A percentile compares a stretch with the other conserved stretches of the same genome.
These are phyloP conservation scores for Proctacanthus coquilletti DNA, from an alignment of 1,140 invertebrate genomes.

Conservation along the genomic window DNA sequence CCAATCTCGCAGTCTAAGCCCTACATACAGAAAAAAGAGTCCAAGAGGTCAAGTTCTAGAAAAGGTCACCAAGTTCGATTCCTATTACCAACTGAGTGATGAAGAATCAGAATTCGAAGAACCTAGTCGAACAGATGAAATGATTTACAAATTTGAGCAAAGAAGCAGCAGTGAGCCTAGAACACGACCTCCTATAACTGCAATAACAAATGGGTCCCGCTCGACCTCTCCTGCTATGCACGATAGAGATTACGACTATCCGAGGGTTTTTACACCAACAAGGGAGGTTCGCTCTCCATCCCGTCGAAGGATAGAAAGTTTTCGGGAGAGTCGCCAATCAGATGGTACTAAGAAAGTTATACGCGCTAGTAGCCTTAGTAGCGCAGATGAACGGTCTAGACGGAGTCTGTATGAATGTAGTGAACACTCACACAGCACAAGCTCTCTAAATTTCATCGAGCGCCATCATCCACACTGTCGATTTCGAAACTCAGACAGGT, in stretches of 20 bases:
- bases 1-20: constrained; percentile 21
- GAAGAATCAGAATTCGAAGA: constrained; percentile 13
- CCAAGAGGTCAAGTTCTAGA: constrained; percentile 20
- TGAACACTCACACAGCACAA: constrained; percentile 24
- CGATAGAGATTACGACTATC: not conserved
- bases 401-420: constrained; percentile 21
- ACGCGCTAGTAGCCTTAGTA: constrained; percentile 45
- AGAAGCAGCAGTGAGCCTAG: constrained; percentile 9
- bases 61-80: constrained; percentile 30
- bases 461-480: constrained; percentile 24
- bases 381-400: constrained; percentile 30
- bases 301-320: constrained; percentile 41
- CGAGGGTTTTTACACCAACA: constrained; percentile 28
- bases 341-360: constrained; percentile 28
- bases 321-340: constrained; percentile 18
- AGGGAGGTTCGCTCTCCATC: constrained; percentile 46
- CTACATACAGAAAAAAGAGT: constrained; percentile 12
- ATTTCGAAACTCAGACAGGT: constrained; percentile 60
- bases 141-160: constrained; percentile 24
- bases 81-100: constrained; percentile 15
- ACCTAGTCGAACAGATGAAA: constrained; percentile 21
- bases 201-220: no score
- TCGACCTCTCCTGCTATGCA: not conserved
- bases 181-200: not conserved
- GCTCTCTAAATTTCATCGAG: constrained; percentile 19